Base-by-base conservation (phyloP, 2,113 vertebrate genomes). In the Periophthalmus modestus region DNA sequence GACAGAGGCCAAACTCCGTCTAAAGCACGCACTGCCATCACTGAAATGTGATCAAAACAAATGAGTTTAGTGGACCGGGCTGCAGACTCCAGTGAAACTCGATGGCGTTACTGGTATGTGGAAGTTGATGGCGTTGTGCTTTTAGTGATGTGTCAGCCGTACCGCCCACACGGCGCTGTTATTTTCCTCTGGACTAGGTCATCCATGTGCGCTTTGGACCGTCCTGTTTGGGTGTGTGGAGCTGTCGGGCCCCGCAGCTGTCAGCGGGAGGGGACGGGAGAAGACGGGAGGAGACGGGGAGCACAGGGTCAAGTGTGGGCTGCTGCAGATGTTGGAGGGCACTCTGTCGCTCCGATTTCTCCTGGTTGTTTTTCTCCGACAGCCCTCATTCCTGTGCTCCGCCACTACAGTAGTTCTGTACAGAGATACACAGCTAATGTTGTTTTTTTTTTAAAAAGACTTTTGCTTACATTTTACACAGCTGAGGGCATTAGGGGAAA, bases 1-100 rank as follows among this genome's bases (percentile, higher is more conserved):
- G 61, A 66, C 15, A 80, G 77, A 89, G 82, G 84, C 85, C 88
- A 86, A 85, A 89, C 81, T 86, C 76, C 68, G 36, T 34, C 7
- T 65, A 62, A 77, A 84, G 67, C 65, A 77, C 78, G 73, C 59
- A 7, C 15, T 34, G 15, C 5, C 59, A 34, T 34, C 79, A 74
- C 61, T 69, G 81, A 69, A 68, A 9, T 23, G 11, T 33, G 65
- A 69, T 48, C 61, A 28, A 6, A 34, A 28, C 24, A 34, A 34
- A 62, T 33, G 28, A 34, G 23, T 62, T 62, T 62, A 59, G 57
- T 59, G 57, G 50, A 59, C 5, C 9, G 59, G 24, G 28, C 14
- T 10, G 28, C 59, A 16, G 59, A 7, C 28, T 28, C 28, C 28
- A 2, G 28, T 34, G 28, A 7, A 33, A 61, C 58, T 61, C 23